Evolutionary conservation across 2,888 invertebrate genomes (phyloP).

Genomic region (Cyrtodaria siliqua): DNA sequence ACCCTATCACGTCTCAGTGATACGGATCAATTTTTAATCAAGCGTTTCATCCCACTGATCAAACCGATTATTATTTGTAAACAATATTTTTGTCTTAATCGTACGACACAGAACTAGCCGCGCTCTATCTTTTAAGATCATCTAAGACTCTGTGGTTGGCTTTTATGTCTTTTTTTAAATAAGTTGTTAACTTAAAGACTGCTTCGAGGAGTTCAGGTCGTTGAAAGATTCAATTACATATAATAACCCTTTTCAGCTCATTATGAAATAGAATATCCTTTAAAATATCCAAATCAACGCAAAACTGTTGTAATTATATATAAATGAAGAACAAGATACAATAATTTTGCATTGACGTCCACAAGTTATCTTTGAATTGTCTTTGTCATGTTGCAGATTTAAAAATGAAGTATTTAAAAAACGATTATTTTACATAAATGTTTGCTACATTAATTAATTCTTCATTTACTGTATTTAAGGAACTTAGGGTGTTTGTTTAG

Average conservation of each 20-base stretch:
- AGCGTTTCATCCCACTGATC: conserved; percentile 50
- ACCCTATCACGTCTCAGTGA: conserved; percentile 58
- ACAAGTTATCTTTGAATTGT: no score
- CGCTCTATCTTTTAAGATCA: conserved; percentile 30
- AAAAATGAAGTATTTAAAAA: no score
- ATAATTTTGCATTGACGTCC: no score
- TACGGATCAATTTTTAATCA: conserved; percentile 53
- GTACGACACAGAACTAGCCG: conserved; percentile 27
- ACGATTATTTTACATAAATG: no score
- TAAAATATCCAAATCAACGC: no score
- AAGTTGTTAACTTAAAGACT: no score
- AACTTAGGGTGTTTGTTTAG: no score
- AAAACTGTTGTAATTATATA: no score
- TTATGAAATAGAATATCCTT: background rate
- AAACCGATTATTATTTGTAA: conserved; percentile 49
- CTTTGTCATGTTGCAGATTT: no score
- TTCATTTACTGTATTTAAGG: no score
- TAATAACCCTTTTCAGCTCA: background rate
- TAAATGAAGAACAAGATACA: no score
- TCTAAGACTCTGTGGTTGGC: conserved; percentile 14
- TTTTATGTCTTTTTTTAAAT: background rate
- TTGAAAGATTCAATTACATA: background rate
- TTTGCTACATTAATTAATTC: no score
- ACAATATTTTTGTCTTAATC: conserved; percentile 56
- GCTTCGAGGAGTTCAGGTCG: background rate